Percentiles rank a stretch among this genome's conserved stretches.
These are phyloP conservation scores for Neuroterus valhalla DNA, from an alignment of 1,140 invertebrate species.

Conservation along the genomic window DNA sequence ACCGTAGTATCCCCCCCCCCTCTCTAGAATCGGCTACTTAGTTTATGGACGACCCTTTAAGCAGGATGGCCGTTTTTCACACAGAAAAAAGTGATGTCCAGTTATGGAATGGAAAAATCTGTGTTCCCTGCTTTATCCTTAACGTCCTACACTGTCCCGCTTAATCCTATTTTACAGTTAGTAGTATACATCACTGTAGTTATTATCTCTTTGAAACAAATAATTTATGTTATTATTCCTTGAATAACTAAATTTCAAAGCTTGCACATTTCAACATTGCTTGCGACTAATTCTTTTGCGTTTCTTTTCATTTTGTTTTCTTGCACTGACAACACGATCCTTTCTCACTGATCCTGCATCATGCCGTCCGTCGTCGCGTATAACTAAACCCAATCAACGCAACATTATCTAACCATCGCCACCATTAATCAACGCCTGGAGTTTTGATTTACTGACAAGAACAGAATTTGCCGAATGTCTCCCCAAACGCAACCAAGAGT, in stretches of 20 bases:
- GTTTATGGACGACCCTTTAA: no score
- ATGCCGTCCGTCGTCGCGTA: conserved; percentile 41
- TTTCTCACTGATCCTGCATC: conserved; percentile 25
- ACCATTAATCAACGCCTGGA: conserved; percentile 34
- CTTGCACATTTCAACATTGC: background rate
- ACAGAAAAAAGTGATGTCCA: no score
- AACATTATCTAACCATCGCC: conserved; percentile 41
- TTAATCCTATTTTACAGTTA: no score
- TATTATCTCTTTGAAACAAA: no score
- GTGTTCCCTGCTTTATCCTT: no score
- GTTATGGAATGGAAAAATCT: no score
- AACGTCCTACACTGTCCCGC: no score
- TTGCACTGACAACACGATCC: conserved; percentile 42
- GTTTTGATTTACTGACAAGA: conserved; percentile 7
- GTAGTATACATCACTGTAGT: no score
- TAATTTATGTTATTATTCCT: conserved; percentile 65
- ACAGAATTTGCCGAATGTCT: conserved; percentile 63
- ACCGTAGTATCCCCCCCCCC: no score
- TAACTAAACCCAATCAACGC: conserved; percentile 38
- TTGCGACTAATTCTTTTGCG: conserved; percentile 68
- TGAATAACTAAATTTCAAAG: conserved; percentile 54
- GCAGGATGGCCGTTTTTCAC: no score
- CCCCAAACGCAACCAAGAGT: conserved; percentile 52
- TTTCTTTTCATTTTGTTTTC: conserved; percentile 61
- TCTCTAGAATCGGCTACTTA: no score